Conservation (phyloP, 2,888 invertebrate species). For the Adelognathus sp. region DNA sequence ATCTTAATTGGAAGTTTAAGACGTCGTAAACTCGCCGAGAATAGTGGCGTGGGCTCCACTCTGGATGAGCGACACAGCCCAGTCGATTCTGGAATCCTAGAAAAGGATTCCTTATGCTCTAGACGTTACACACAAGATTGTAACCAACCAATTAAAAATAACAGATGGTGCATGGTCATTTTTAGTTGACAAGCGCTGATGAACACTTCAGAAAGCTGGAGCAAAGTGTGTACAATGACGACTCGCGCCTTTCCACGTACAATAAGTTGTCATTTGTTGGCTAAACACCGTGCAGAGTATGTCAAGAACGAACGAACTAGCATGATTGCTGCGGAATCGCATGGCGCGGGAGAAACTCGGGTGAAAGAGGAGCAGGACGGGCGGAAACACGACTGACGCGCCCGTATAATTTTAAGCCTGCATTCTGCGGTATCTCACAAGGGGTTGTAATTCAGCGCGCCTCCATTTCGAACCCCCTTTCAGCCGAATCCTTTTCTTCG, state of each 20-base stretch:
- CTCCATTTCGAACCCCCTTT: constrained; percentile 65
- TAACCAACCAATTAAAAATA: background rate
- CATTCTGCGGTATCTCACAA: constrained; percentile 80
- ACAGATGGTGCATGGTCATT: background rate
- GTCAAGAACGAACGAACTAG: constrained; percentile 28
- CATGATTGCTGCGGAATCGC: constrained; percentile 23
- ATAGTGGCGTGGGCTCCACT: constrained; percentile 15
- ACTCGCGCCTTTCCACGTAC: background rate
- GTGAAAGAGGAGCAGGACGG: constrained; percentile 41
- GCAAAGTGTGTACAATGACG: background rate
- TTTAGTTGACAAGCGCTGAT: background rate
- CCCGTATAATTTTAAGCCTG: constrained; percentile 79
- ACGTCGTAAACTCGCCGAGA: constrained; percentile 65
- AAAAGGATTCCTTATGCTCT: constrained; percentile 53
- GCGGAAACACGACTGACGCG: constrained; percentile 76
- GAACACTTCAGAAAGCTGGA: constrained; percentile 3
- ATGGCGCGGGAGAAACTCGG: constrained; percentile 31
- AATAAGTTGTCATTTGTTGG: background rate
- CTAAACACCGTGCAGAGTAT: constrained; percentile 30
- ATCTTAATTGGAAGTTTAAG: constrained; percentile 74
- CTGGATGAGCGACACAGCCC: background rate
- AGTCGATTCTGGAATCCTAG: constrained; percentile 8
- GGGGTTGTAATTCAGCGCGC: constrained; percentile 78
- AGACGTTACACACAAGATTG: background rate
- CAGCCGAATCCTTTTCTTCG: constrained; percentile 59